These are phyloP conservation scores for Cantharis flavilabris DNA, from an alignment of 2,888 invertebrate genomes.

Conservation along the genomic window DNA sequence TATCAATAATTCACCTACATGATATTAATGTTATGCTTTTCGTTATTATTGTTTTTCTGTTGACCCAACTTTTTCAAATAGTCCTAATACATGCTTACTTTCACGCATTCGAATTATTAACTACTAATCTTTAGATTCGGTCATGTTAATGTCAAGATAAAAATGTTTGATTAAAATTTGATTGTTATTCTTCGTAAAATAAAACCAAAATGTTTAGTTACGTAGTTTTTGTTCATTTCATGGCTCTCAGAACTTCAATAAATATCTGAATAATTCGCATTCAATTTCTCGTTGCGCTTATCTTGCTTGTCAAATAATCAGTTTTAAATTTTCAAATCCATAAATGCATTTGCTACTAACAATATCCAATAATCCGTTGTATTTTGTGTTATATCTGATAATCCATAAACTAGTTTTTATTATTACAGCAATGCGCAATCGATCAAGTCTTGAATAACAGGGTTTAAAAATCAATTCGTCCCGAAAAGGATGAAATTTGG, in stretches of 20 bases:
- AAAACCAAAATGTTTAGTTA: background rate
- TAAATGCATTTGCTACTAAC: background rate
- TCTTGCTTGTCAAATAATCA: background rate
- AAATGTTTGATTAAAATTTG: background rate
- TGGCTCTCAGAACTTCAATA: too few species aligned
- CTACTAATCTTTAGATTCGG: background rate
- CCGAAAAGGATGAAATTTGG: too few species aligned
- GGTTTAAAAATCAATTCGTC: too few species aligned
- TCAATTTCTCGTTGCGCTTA: background rate
- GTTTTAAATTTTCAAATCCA: background rate
- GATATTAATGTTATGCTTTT: slow-evolving; percentile 16
- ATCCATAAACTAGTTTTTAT: too few species aligned
- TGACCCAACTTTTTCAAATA: background rate
- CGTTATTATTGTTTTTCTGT: background rate
- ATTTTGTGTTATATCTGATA: too few species aligned
- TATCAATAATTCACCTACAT: slow-evolving; percentile 29
- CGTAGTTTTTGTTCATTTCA: background rate
- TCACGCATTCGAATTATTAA: background rate
- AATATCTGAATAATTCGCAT: background rate
- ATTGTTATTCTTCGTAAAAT: background rate
- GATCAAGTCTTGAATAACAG: too few species aligned
- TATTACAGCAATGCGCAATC: too few species aligned
- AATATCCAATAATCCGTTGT: too few species aligned
- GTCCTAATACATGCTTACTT: background rate
- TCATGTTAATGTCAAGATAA: background rate